phyloP scores from a whole-genome alignment of 2,113 vertebrate genomes.

The Ammospiza caudacuta region DNA sequence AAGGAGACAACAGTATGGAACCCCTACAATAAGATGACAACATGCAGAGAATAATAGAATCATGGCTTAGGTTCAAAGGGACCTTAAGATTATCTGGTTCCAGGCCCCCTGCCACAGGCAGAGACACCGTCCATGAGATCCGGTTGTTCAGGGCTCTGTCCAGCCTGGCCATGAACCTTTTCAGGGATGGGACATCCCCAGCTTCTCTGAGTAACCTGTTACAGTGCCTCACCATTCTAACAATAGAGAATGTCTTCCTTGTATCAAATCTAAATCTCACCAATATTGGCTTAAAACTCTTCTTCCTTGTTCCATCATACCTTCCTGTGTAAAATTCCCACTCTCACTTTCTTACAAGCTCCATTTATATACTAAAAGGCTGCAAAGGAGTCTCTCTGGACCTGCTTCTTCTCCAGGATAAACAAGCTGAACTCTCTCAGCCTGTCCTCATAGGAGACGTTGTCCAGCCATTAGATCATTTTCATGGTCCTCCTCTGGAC shows the following conservation, averaged over 20 bases:
- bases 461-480: neutral
- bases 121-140: neutral
- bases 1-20: too few relatives aligned
- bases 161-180: neutral
- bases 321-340: neutral
- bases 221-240: rapidly evolving
- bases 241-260: neutral
- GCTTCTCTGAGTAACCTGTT: neutral
- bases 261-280: neutral
- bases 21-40: too few relatives aligned
- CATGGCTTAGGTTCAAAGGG: neutral
- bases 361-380: neutral
- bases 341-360: neutral
- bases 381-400: neutral
- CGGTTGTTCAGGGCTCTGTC: neutral
- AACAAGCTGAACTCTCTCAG: neutral
- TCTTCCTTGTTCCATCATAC: neutral
- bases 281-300: neutral
- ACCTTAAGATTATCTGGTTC: neutral
- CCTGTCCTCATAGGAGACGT: neutral
- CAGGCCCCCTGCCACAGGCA: neutral
- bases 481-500: neutral
- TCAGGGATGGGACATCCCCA: neutral
- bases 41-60: too few relatives aligned
- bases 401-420: neutral